Base-by-base conservation (phyloP, 2,113 vertebrate species). In the Mesembrinibis cayennensis region DNA sequence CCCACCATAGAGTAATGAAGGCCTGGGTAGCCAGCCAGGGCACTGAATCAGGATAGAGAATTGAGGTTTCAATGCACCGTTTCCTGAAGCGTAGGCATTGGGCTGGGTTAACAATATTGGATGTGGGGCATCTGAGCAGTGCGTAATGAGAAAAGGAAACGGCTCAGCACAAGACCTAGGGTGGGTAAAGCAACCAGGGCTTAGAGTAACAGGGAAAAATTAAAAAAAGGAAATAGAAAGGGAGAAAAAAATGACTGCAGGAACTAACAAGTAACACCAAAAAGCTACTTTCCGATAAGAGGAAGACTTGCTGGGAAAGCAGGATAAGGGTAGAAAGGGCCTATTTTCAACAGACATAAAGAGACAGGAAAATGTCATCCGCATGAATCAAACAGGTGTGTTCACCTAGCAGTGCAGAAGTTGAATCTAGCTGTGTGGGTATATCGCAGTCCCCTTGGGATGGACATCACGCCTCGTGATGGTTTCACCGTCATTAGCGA, bases 141-240 rank as follows among this genome's bases (percentile, higher is more conserved):
- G 71, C 22, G 69, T 92, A 95, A 95, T 90, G 94, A 61, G 92
- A 93, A 96, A 63, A 94, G 96, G 87, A 97, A 93, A 93, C 77
- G 69, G 86, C 87, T 95, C 96, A 96, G 92, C 96, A 92, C 83
- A 58, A 94, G 93, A 58, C 90, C 16, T 26, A 44, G 89, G 56
- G 72, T 83, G 85, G 93, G 58, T 88, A 94, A 95, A 93, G 69
- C 90, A 83, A 72, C 6, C 58, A 55, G 69, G 78, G 55, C 80
- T 86, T 79, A 66, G 81, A 79, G 83, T 45, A 95, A 49, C 67
- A 78, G 65, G 74, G 66, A 67, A 73, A 95, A 87, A 74, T 50
- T 44, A 82, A 36, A 91, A n/a, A 87, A 89, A 93, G 90, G 93
- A 93, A 90, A 70, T 61, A 84, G 45, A 88, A 83, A 93, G 49